Evolutionary conservation across 37 sponge, comb jelly and placozoan species (phyloP).

Genomic region (Diacarnus erythraeanus): DNA sequence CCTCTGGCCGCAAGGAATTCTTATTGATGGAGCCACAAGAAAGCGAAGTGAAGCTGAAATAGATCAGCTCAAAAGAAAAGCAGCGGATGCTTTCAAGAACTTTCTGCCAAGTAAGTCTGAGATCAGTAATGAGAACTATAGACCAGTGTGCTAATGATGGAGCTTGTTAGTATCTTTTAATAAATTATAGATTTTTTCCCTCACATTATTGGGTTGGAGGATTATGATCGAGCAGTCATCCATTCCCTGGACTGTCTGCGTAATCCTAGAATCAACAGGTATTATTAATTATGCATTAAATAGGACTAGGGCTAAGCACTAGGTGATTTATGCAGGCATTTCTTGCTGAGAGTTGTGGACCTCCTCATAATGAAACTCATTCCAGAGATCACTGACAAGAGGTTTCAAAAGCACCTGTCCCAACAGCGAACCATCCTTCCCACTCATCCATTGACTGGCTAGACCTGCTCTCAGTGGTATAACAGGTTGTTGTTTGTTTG

Average conservation of each 20-base stretch:
- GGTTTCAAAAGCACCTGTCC: constrained; percentile 35
- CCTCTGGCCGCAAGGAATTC: constrained; percentile 64
- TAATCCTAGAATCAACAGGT: constrained; percentile 74
- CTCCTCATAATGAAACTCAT: constrained; percentile 41
- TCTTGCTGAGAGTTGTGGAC: constrained; percentile 57
- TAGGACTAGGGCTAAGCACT: neutral
- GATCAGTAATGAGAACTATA: neutral
- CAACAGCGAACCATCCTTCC: constrained; percentile 25
- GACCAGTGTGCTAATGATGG: neutral
- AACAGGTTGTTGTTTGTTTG: neutral
- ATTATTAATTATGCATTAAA: neutral
- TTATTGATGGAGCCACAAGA: constrained; percentile 1
- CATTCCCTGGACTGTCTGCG: constrained; percentile 69
- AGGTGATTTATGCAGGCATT: constrained; percentile 44
- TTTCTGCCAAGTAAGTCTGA: constrained; percentile 73
- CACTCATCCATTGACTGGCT: neutral
- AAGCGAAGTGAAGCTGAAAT: constrained; percentile 34
- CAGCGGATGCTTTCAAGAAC: constrained; percentile 52
- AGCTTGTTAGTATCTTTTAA: too few relatives aligned
- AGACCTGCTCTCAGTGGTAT: neutral
- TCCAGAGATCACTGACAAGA: constrained; percentile 46
- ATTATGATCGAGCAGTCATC: constrained; percentile 33
- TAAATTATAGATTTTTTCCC: constrained; percentile 59
- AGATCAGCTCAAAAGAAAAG: constrained; percentile 29
- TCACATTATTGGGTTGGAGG: constrained; percentile 46